These are phyloP conservation scores for Drosophila melanosoma DNA, from an alignment of 2,888 invertebrate species.

Conservation along the genomic window DNA sequence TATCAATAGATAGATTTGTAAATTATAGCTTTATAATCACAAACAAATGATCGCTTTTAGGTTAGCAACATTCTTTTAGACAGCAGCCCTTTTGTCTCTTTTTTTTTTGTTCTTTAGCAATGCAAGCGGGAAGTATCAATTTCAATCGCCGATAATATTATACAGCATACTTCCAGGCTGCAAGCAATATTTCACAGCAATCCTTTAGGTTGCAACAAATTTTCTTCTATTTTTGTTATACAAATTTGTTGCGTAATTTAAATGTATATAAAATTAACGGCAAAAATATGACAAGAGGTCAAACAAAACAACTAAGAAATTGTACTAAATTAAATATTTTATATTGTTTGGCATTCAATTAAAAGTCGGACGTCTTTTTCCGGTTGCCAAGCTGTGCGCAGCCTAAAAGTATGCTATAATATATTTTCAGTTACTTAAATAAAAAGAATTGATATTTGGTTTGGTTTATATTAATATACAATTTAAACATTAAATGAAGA, in stretches of 20 bases:
- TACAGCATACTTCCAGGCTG: background rate
- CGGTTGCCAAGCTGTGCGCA: background rate
- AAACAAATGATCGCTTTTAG: background rate
- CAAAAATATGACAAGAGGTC: background rate
- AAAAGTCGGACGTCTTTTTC: background rate
- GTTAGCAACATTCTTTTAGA: background rate
- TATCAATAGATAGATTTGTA: background rate
- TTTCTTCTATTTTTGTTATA: background rate
- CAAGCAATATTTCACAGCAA: background rate
- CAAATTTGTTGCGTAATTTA: background rate
- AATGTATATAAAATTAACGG: background rate
- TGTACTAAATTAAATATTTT: background rate
- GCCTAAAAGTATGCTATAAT: background rate
- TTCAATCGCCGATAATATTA: background rate
- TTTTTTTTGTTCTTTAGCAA: background rate
- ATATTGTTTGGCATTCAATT: background rate
- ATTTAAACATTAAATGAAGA: no score
- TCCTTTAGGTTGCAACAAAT: background rate
- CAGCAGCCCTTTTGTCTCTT: background rate
- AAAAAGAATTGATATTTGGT: background rate
- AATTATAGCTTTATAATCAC: background rate
- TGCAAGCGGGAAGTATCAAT: background rate
- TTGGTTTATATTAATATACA: no score
- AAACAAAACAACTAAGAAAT: background rate
- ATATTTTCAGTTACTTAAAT: background rate